These are phyloP conservation scores for Aspiorhynchus laticeps DNA, from an alignment of 2,113 vertebrate genomes.

Conservation along the genomic window DNA sequence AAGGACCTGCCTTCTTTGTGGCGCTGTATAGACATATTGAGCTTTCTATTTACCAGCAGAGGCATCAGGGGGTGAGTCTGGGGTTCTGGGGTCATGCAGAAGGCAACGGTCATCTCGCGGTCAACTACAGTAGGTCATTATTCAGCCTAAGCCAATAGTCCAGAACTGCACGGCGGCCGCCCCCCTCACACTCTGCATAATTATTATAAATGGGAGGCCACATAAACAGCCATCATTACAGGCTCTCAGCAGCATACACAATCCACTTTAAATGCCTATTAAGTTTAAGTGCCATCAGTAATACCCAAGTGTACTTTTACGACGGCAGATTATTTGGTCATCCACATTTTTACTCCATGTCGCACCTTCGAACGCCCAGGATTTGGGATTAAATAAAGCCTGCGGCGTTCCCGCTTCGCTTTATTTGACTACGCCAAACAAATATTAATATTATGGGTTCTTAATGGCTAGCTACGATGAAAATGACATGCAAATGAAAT, in stretches of 20 bases:
- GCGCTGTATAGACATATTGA: slow-evolving; percentile 75
- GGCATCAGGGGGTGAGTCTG: slow-evolving; percentile 84
- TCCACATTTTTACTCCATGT: slow-evolving; percentile 73
- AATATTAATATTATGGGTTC: not conserved
- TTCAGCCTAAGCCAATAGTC: slow-evolving; percentile 92
- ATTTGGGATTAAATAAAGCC: slow-evolving; percentile 2
- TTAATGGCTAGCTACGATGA: slow-evolving; percentile 19
- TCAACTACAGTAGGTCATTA: slow-evolving; percentile 95
- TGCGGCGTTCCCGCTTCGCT: not conserved
- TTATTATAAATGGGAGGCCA: slow-evolving; percentile 95
- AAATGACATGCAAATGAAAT: slow-evolving; percentile 33
- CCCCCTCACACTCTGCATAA: slow-evolving; percentile 92
- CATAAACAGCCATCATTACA: slow-evolving; percentile 85
- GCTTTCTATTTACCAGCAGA: slow-evolving; percentile 82
- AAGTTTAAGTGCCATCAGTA: slow-evolving; percentile 82
- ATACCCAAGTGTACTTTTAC: slow-evolving; percentile 75
- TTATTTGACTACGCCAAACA: not conserved
- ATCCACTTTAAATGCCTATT: slow-evolving; percentile 86
- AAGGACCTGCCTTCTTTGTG: slow-evolving; percentile 76
- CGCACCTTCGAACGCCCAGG: slow-evolving; percentile 60
- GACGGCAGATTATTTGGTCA: slow-evolving; percentile 67
- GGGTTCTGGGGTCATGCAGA: slow-evolving; percentile 86
- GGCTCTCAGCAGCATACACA: slow-evolving; percentile 82
- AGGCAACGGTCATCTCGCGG: slow-evolving; percentile 94
- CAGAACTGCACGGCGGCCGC: slow-evolving; percentile 83